phyloP scores from a whole-genome alignment of 1,140 invertebrate species.

The Whitmania pigra region DNA sequence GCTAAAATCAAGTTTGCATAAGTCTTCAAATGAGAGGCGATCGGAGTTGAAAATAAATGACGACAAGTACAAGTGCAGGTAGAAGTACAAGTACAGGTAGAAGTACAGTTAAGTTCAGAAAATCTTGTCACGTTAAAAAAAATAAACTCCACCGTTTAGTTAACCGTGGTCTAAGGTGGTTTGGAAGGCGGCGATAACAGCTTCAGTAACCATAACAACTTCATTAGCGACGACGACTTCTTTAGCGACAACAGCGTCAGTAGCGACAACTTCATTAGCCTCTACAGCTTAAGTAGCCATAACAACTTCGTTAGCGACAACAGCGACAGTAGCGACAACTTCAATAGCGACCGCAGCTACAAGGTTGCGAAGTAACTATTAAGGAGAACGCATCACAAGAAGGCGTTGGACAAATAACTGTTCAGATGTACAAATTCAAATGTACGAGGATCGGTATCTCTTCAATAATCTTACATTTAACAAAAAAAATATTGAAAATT shows the following conservation, averaged over 20 bases:
- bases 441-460: no score
- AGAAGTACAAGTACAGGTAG: no score
- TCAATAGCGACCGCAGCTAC: not conserved
- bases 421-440: no score
- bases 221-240: not conserved
- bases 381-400: no score
- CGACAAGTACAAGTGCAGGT: no score
- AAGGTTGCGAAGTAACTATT: no score
- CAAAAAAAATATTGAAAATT: not conserved
- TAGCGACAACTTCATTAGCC: not conserved
- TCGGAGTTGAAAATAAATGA: not conserved
- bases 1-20: not conserved
- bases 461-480: not conserved
- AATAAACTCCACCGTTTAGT: no score
- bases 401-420: not conserved
- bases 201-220: not conserved
- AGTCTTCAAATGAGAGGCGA: not conserved
- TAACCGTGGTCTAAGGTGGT: not conserved
- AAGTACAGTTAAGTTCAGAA: no score
- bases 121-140: no score
- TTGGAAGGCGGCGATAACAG: not conserved
- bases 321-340: not conserved
- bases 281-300: not conserved
- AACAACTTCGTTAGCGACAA: not conserved
- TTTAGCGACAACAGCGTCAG: not conserved